Conservation (phyloP, 1,140 invertebrate genomes). For the Hypothenemus hampei region DNA sequence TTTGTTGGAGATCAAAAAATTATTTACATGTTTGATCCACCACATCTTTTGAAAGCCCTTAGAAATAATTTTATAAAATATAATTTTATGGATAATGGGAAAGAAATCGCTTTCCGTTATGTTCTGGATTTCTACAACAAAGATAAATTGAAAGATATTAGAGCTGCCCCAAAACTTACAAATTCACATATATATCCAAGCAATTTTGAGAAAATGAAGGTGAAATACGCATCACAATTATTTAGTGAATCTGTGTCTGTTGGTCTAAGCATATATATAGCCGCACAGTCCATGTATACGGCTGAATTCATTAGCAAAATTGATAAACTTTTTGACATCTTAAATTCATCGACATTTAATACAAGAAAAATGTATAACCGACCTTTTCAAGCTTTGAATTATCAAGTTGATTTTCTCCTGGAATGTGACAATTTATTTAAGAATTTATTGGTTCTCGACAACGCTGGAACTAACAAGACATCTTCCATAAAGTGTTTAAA, state of each 20-base stretch:
- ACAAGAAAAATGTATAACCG: too few species aligned
- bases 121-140: constrained; percentile 13
- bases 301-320: constrained; percentile 7
- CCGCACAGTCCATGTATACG: neutral
- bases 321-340: constrained; percentile 20
- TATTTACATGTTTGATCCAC: constrained; percentile 14
- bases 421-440: too few species aligned
- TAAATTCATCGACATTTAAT: constrained; percentile 24
- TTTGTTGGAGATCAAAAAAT: constrained; percentile 9
- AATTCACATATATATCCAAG: constrained; percentile 16
- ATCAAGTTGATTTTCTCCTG: too few species aligned
- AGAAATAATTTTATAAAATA: constrained; percentile 22
- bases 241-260: constrained; percentile 20
- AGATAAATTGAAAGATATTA: constrained; percentile 3
- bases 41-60: constrained; percentile 22
- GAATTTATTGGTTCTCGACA: too few species aligned
- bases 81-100: constrained; percentile 4
- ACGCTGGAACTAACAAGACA: too few species aligned
- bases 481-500: too few species aligned
- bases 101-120: constrained; percentile 8
- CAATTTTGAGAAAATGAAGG: constrained; percentile 26
- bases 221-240: constrained; percentile 21
- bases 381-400: too few species aligned
- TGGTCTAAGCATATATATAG: constrained; percentile 11
- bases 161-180: constrained; percentile 23